Evolutionary conservation across 2,888 invertebrate genomes (phyloP), one percentile per base, ranked within the genome.

Genomic region (Dugesia japonica): DNA sequence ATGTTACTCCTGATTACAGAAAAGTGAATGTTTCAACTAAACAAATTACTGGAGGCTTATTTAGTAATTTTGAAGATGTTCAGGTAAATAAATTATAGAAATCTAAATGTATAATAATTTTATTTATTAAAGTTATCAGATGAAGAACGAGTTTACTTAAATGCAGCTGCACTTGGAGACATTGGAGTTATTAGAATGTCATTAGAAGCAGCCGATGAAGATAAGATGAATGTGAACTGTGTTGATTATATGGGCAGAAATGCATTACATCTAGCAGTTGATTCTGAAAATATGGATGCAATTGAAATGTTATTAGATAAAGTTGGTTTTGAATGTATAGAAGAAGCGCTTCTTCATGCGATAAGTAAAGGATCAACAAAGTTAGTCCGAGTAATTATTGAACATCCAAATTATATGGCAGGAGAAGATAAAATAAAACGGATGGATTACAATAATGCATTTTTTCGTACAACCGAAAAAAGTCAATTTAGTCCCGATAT

Each of bases 291-390:
- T 80, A 86, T 87, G 80, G 85, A 85, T 28, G 89, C 89, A 87
- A 88, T 89, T n/a, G 88, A 88, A 81, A 87, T 88, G 81, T 85
- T 90, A 71, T 84, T 90, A 77, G 84, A 86, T 71, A 87, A 87
- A 80, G 86, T 87, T 7, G 87, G 89, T 79, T 89, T 89, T 80
- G 87, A 82, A 79, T 82, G 83, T 79, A 83, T 89, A 76, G 87
- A 88, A 79, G 90, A 90, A 83, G 87, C 88, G 74, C 87, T 89
- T 26, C 85, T 90, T 76, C 88, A 89, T 80, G 89, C 90, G 1
- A 87, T 90, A 78, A 84, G 83, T 79, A 84, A 88, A 81, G 89
- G 89, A 81, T 87, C 88, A 81, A 85, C 86, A 28, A 87, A 87
- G 81, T 88, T 90, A 79, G 86, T 89, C 74, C 85, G 87, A 81